Base-by-base conservation (phyloP, 30 jellyfish, hydroid and myxozoan species). In the Chrysaora quinquecirrha region DNA sequence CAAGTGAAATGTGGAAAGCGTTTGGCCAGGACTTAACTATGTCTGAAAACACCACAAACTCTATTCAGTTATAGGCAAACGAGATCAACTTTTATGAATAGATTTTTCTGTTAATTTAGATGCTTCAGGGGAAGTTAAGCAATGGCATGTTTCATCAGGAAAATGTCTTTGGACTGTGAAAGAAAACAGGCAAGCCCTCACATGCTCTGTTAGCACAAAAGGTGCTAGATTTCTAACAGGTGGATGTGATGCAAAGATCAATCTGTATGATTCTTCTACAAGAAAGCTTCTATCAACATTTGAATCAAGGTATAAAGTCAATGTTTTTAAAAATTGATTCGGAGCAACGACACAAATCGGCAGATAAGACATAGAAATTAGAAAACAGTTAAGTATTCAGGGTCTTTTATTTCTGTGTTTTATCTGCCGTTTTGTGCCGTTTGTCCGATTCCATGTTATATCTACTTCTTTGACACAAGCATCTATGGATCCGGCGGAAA, bases 121-220 rank as follows among this genome's bases (percentile, higher is more conserved):
- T 94, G 99, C 99, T 3, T 94, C 99, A 10, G 99, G 99, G 6
- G 92, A 83, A 0, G 93, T 83, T 7, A 76, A 83, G 43, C 97
- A 60, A 34, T 94, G 99, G 99, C 99, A 94, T 73, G 99, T 94
- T 50, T 50, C 97, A 38, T 73, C 97, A 12, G 89, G 96, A 25
- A 87, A 86, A 52, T 87, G 96, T 43, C 21, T 87, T 27, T 80
- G 85, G 88, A 47, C 90, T 21, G 16, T 71, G 9, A 54, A 80
- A 24, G 98, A 80, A 22, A 47, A 78, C 61, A 60, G 89, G 29
- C 99, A 94, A 61, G 72, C 69, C 34, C 86, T 94, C 14, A 83
- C 95, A 16, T 85, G 94, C 80, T 73, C 98, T 21, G 69, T 56
- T 34, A 74, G 88, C 52, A 22, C 83, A 0, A 35, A 69, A 1